A percentile compares a stretch with the other conserved stretches of the same genome.
Conservation (phyloP, 2,888 invertebrate genomes). For the Pachymerium ferrugineum region DNA sequence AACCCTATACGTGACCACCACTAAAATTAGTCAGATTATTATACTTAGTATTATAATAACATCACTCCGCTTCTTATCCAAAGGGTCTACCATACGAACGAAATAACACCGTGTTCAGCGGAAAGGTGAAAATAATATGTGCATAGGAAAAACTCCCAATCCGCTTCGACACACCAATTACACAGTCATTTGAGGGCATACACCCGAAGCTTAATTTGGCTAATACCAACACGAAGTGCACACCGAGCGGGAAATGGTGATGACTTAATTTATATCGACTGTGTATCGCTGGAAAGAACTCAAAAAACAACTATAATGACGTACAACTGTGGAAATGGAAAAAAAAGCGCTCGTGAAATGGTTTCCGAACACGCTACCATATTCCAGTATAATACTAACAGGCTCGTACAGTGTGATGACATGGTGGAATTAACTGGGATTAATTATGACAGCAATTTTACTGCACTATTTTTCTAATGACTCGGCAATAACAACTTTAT, state of each 20-base stretch:
- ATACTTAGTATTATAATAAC: neutral
- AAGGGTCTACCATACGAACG: neutral
- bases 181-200: constrained; percentile 22
- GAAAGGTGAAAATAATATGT: constrained; percentile 10
- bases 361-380: neutral
- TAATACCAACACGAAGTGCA: constrained; percentile 19
- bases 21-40: neutral
- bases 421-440: constrained; percentile 9
- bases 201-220: constrained; percentile 21
- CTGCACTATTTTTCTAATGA: constrained; percentile 7
- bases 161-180: constrained; percentile 24
- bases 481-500: constrained; percentile 5
- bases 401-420: constrained; percentile 16
- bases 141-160: constrained; percentile 18
- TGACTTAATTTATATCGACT: constrained; percentile 24
- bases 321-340: neutral
- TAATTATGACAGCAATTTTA: constrained; percentile 27
- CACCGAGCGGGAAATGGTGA: constrained; percentile 23
- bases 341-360: neutral
- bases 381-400: neutral
- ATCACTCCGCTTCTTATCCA: neutral
- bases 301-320: constrained; percentile 5
- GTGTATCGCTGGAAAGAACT: neutral
- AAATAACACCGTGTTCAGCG: neutral
- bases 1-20: neutral